Percentiles rank a stretch among this genome's conserved stretches.
These are phyloP conservation scores for Mesembrinibis cayennensis DNA, from an alignment of 2,113 vertebrate species.

Conservation along the genomic window DNA sequence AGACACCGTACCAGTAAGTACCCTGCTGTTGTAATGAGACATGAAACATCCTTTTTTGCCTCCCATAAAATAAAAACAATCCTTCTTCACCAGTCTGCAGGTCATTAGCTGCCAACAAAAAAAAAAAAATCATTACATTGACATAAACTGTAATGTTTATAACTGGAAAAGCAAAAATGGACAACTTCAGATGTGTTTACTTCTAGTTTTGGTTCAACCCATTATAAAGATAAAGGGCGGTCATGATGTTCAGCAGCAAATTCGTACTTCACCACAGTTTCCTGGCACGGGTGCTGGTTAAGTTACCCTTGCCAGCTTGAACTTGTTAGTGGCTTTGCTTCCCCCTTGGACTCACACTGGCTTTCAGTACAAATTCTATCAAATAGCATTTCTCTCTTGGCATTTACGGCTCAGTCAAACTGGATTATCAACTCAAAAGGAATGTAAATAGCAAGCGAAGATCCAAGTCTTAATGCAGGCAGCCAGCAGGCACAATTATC, in stretches of 20 bases:
- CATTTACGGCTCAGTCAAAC: conserved; percentile 40
- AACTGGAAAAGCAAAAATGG: background rate
- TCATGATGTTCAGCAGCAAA: background rate
- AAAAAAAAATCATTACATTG: background rate
- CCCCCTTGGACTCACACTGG: background rate
- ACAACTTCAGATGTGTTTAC: background rate
- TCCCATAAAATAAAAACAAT: background rate
- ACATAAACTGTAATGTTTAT: background rate
- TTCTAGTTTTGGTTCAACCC: background rate
- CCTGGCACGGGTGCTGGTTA: background rate
- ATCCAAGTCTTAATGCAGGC: background rate
- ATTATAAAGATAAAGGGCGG: background rate
- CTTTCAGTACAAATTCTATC: conserved; percentile 48
- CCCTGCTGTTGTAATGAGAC: background rate
- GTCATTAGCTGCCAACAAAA: background rate
- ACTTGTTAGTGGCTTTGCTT: conserved; percentile 38
- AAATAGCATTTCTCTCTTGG: conserved; percentile 30
- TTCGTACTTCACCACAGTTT: conserved; percentile 11
- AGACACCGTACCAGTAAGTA: background rate
- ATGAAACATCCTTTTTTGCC: background rate
- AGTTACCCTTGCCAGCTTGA: conserved; percentile 27
- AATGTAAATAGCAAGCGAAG: conserved; percentile 46
- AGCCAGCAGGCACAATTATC: conserved; percentile 44
- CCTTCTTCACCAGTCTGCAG: background rate
- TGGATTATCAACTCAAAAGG: conserved; percentile 39